Percentiles rank a stretch among this genome's conserved stretches.
Evolutionary conservation across 2,888 invertebrate genomes (phyloP).

Genomic region (Nemurella pictetii): DNA sequence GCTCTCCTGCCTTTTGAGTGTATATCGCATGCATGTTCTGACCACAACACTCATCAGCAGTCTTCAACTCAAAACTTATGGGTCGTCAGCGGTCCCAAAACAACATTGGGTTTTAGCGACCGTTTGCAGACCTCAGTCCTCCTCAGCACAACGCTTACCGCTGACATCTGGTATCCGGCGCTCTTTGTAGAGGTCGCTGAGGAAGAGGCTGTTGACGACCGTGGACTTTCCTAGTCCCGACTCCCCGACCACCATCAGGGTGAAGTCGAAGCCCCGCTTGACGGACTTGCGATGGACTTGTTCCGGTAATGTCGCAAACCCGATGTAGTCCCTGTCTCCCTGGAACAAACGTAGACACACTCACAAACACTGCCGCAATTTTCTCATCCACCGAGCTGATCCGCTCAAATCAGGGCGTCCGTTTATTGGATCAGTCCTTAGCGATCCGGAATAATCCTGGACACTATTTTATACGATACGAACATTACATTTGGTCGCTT

Average conservation of each 20-base stretch:
- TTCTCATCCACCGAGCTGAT: too few species aligned
- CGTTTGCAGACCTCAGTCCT: too few species aligned
- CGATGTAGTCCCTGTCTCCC: conserved; percentile 75
- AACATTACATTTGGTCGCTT: too few species aligned
- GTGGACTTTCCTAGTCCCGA: conserved; percentile 94
- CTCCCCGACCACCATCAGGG: conserved; percentile 94
- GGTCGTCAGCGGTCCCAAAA: too few species aligned
- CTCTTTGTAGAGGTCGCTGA: conserved; percentile 90
- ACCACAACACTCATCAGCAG: too few species aligned
- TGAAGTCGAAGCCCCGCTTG: conserved; percentile 95
- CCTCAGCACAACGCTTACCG: conserved; percentile 57
- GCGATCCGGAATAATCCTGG: background rate
- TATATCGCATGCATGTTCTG: too few species aligned
- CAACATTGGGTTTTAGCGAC: too few species aligned
- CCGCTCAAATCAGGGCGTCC: too few species aligned
- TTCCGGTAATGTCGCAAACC: conserved; percentile 93
- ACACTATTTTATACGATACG: too few species aligned
- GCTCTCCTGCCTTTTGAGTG: too few species aligned
- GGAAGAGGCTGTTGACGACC: conserved; percentile 89
- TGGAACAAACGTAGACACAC: conserved; percentile 40
- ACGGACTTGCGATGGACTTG: conserved; percentile 96
- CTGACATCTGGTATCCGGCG: conserved; percentile 73
- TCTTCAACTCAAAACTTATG: too few species aligned
- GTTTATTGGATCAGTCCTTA: too few species aligned
- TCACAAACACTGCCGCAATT: conserved; percentile 18